These are phyloP conservation scores for Rhynchonycteris naso DNA, from an alignment of 2,797 vertebrate species.

Conservation along the genomic window DNA sequence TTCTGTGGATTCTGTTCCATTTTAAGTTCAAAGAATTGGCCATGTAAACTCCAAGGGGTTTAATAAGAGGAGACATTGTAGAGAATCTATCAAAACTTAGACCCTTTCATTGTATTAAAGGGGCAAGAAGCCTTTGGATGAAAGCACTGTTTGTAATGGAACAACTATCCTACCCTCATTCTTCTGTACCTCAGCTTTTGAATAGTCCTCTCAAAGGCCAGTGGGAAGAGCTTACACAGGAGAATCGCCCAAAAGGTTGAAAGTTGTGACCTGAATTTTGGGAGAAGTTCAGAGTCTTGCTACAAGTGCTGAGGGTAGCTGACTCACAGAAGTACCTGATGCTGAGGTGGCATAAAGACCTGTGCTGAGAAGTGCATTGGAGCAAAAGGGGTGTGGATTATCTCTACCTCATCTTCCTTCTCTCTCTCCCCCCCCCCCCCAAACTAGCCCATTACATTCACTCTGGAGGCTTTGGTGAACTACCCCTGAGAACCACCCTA, in stretches of 20 bases:
- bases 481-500: neutral
- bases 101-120: neutral
- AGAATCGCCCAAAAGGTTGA: neutral
- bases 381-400: neutral
- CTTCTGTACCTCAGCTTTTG: neutral
- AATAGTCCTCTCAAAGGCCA: neutral
- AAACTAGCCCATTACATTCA: neutral
- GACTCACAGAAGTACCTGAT: neutral
- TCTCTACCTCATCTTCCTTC: neutral
- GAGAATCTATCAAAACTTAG: neutral
- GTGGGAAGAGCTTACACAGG: neutral
- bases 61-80: conserved; percentile 5
- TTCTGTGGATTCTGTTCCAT: neutral
- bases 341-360: neutral
- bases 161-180: neutral
- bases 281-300: neutral
- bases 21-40: conserved; percentile 15
- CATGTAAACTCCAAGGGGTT: neutral
- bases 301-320: neutral
- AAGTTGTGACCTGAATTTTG: neutral
- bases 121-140: neutral
- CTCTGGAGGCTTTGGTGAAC: neutral
- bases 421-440: rapidly evolving
- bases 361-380: neutral
- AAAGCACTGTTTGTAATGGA: neutral